Conservation (phyloP, 2,113 vertebrate species). For the Atrichornis clamosus region DNA sequence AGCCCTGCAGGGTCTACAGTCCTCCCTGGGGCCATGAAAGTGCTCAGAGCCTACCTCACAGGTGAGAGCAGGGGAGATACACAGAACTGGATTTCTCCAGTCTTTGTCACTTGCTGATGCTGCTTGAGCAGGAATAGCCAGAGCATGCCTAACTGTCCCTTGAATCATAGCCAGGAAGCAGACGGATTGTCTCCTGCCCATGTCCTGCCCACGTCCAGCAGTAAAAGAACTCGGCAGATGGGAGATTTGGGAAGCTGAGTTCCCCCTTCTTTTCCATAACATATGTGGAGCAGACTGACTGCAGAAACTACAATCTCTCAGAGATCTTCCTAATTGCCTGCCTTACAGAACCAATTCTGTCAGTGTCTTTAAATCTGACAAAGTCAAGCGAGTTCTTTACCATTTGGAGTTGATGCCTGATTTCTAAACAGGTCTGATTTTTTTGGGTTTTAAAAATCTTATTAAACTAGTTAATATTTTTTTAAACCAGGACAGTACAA, state of each 20-base stretch:
- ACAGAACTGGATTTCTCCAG: neutral
- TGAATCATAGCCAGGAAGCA: neutral
- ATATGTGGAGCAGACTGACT: neutral
- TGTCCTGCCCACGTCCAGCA: rapidly evolving
- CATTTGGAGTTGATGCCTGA: neutral
- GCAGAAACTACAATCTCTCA: neutral
- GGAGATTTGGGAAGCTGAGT: neutral
- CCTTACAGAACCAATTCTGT: neutral
- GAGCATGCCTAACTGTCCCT: neutral
- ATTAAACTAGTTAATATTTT: neutral
- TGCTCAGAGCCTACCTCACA: neutral
- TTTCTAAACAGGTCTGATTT: neutral
- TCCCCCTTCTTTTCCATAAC: neutral
- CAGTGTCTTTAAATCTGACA: neutral
- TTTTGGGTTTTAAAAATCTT: neutral
- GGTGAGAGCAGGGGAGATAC: neutral
- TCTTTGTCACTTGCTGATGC: neutral
- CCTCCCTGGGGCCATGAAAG: neutral
- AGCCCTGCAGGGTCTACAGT: neutral
- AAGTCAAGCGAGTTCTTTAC: neutral
- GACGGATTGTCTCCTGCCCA: neutral
- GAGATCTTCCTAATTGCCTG: neutral
- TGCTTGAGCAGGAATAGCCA: neutral
- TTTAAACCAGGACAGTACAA: neutral
- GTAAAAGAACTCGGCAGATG: neutral